Base-by-base conservation (phyloP, 2,888 invertebrate genomes). In the Lobophora halterata region DNA sequence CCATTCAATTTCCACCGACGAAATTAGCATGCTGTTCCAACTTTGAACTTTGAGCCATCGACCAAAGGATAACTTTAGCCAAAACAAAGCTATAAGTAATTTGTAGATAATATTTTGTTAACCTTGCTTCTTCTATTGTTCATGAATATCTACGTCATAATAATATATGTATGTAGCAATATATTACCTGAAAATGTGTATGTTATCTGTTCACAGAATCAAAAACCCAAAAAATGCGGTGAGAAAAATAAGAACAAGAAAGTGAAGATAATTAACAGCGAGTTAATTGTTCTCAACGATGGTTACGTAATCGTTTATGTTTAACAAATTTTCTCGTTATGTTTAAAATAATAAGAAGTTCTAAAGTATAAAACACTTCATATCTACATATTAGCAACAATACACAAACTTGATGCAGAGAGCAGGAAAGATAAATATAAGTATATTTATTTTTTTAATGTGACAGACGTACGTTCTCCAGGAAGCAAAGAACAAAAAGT, bases 201-300 rank as follows among this genome's bases (percentile, higher is more conserved):
- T 6, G 18, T 23, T 41, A 30, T n/a, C n/a, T n/a, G n/a, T n/a
- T n/a, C n/a, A n/a, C n/a, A n/a, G n/a, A n/a, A n/a, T n/a, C n/a
- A n/a, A n/a, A n/a, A n/a, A n/a, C n/a, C n/a, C n/a, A n/a, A n/a
- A n/a, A n/a, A 35, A 41, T 20, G 3, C 26, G 25, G 11, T 20
- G 23, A 26, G 7, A 36, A 26, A 10, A 5, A 17, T 39, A 36
- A 23, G 19, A 34, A 16, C 30, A 49, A 61, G 69, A 74, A 71
- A 70, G 71, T 71, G 65, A 62, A 55, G 52, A 67, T 65, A 71
- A 70, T 70, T 60, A 63, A 49, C 37, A 25, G 37, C 30, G 23
- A 59, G 54, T 58, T 52, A 49, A 52, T 52, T 43, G 55, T 51
- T 58, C 53, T 37, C 41, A 39, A 48, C 38, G 31, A 14, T 10